Percentiles rank a stretch among this genome's conserved stretches.
Evolutionary conservation across 2,888 invertebrate species (phyloP).

Genomic region (Limenitis camilla): DNA sequence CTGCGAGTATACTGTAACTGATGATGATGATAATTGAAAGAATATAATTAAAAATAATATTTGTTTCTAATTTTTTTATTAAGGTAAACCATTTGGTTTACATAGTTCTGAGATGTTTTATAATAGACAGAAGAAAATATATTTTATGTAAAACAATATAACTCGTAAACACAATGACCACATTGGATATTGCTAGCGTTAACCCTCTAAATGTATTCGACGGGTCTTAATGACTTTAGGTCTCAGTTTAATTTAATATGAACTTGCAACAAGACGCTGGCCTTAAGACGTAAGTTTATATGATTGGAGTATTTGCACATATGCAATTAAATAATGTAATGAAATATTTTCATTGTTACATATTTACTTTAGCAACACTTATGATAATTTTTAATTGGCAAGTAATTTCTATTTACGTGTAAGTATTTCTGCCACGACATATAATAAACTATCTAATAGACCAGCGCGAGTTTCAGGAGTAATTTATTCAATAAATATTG

Average conservation of each 20-base stretch:
- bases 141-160: neutral
- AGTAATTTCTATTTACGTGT: too few relatives aligned
- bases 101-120: too few relatives aligned
- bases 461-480: conserved; percentile 15
- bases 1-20: too few relatives aligned
- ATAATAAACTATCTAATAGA: conserved; percentile 3
- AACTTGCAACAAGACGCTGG: conserved; percentile 56
- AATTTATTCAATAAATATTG: too few relatives aligned
- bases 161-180: conserved; percentile 39
- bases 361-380: too few relatives aligned
- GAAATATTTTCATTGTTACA: neutral
- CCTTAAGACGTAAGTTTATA: conserved; percentile 56
- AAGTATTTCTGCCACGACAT: neutral
- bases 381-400: too few relatives aligned
- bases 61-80: too few relatives aligned
- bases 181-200: conserved; percentile 46
- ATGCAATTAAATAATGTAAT: neutral
- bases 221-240: conserved; percentile 61
- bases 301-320: conserved; percentile 28
- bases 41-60: too few relatives aligned
- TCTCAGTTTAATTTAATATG: conserved; percentile 69
- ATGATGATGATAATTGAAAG: too few relatives aligned
- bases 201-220: conserved; percentile 60
- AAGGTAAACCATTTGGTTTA: too few relatives aligned
- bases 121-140: too few relatives aligned